Evolutionary conservation across 1,140 invertebrate species (phyloP).

Genomic region (Reticulitermes speratus): DNA sequence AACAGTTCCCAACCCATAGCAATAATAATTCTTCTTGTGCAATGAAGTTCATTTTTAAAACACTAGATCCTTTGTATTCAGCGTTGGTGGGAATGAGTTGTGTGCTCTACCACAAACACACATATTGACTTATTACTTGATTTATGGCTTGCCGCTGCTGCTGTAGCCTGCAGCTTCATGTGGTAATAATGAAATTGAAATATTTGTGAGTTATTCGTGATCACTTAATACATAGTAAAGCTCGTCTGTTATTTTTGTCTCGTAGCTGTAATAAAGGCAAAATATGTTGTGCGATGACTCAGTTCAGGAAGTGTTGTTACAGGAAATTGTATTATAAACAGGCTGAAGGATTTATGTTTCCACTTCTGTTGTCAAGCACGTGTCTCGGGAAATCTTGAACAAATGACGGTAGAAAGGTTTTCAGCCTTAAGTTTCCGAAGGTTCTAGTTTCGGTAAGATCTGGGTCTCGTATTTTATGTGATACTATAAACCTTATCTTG

Average conservation of each 20-base stretch:
- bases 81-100: slow-evolving; percentile 9
- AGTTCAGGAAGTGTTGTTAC: background rate
- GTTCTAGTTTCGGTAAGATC: no score
- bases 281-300: background rate
- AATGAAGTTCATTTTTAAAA: slow-evolving; percentile 31
- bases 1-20: slow-evolving; percentile 28
- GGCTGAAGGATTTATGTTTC: no score
- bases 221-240: background rate
- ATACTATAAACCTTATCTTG: no score
- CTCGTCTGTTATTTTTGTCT: background rate
- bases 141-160: slow-evolving; percentile 4
- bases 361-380: no score
- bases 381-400: no score
- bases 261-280: background rate
- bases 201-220: slow-evolving; percentile 20
- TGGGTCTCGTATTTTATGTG: no score
- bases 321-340: no score
- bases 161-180: background rate
- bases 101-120: background rate
- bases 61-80: slow-evolving; percentile 20
- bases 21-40: slow-evolving; percentile 29
- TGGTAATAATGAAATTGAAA: slow-evolving; percentile 16
- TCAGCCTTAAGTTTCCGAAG: no score
- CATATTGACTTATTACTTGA: slow-evolving; percentile 17
- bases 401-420: no score